A percentile compares a stretch with the other conserved stretches of the same genome.
Evolutionary conservation across 2,113 vertebrate species (phyloP).

Genomic region (Motacilla alba): DNA sequence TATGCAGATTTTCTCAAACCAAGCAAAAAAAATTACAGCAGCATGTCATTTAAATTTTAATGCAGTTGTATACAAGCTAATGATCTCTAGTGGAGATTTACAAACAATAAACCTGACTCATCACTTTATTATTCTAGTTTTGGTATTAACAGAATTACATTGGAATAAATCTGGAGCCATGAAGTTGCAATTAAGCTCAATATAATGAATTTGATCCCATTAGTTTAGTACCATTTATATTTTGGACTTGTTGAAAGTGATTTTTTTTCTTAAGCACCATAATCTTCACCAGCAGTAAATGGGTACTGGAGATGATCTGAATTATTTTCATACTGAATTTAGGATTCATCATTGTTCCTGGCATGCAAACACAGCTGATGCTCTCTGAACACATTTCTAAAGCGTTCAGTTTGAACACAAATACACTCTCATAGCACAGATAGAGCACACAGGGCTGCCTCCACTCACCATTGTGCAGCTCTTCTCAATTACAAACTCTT

Average conservation of each 20-base stretch:
- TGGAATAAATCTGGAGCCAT: neutral
- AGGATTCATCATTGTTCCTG: neutral
- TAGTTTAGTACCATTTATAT: neutral
- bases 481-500: neutral
- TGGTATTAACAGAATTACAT: neutral
- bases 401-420: neutral
- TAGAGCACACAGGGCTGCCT: neutral
- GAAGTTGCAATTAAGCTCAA: neutral
- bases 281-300: neutral
- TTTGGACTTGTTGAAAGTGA: neutral
- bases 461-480: neutral
- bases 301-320: neutral
- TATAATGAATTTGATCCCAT: neutral
- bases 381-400: neutral
- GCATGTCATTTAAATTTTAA: neutral
- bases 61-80: neutral
- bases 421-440: neutral
- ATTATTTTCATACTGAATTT: neutral
- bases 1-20: neutral
- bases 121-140: neutral
- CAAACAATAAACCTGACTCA: neutral
- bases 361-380: neutral
- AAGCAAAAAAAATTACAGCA: neutral
- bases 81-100: neutral
- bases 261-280: neutral